Evolutionary conservation across 1,140 invertebrate genomes (phyloP), one percentile per base, ranked within the genome.

Genomic region (Rhopalosiphum maidis): DNA sequence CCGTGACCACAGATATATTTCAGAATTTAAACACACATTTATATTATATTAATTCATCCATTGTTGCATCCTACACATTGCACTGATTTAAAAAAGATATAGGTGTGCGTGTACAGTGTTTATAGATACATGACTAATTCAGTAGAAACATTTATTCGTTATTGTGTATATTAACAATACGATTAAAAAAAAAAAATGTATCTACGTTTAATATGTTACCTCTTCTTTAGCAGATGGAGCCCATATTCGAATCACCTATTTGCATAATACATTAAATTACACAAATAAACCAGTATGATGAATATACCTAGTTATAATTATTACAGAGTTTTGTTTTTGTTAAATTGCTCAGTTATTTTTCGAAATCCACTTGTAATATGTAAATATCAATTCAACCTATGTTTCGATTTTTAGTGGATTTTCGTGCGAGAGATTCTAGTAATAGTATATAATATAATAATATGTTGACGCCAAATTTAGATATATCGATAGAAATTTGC

Each of bases 51-150:
- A 87, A 87, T 87, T 87, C 43, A n/a, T 87, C 85, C 85, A 48
- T 87, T 87, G 85, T 48, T 87, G 85, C 85, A 11, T 87, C 85
- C 85, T 87, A 87, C 85, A 18, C 60, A 86, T 86, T 43, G 85
- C 41, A 87, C 85, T 87, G n/a, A 77, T 77, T 68, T 77, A 77
- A n/a, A 77, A 68, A 35, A n/a, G 15, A 77, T 77, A 77, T n/a
- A 77, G 15, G 60, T 77, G 60, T 35, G n/a, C n/a, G 18, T n/a
- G 60, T 46, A 8, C 46, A 46, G 46, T 68, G 60, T 68, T 11
- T 25, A n/a, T n/a, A 11, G 25, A 5, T 68, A n/a, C 15, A 30
- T 87, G 48, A 25, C 25, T 30, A 87, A 46, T 85, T 85, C 37
- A 85, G 83, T 85, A 85, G 35, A 30, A 43, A 85, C 41, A 85